Evolutionary conservation across 2,888 invertebrate species (phyloP).

Genomic region (Hanleya hanleyi): DNA sequence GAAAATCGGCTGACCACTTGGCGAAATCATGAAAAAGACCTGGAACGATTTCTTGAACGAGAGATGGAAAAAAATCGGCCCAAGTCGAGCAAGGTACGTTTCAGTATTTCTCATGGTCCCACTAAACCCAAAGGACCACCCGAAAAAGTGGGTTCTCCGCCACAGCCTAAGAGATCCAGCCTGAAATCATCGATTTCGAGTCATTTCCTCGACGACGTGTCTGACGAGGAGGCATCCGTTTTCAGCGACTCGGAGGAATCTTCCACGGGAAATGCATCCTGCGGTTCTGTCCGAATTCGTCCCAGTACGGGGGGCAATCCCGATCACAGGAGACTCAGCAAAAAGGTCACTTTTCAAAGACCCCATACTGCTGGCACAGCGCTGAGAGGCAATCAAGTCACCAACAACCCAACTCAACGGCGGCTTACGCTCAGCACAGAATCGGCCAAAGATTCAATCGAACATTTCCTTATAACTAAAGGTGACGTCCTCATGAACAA

Average conservation of each 20-base stretch:
- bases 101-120: neutral
- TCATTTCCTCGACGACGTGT: neutral
- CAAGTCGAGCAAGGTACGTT: neutral
- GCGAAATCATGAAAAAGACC: constrained; percentile 46
- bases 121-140: neutral
- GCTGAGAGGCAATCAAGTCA: neutral
- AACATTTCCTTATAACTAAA: neutral
- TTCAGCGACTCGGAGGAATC: neutral
- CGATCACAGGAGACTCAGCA: too few relatives aligned
- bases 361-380: neutral
- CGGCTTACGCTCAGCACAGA: neutral
- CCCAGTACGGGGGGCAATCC: too few relatives aligned
- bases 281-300: too few relatives aligned
- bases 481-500: neutral
- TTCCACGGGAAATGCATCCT: too few relatives aligned
- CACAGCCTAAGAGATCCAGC: too few relatives aligned
- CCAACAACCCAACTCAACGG: neutral
- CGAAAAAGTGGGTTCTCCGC: too few relatives aligned
- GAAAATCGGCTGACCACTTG: constrained; percentile 46
- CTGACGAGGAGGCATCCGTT: neutral
- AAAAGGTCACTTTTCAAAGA: neutral
- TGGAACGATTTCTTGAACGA: constrained; percentile 33
- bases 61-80: neutral
- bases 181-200: neutral
- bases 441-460: too few relatives aligned